Evolutionary conservation across 2,888 invertebrate genomes (phyloP).

Genomic region (Poecilobothrus nobilitatus): DNA sequence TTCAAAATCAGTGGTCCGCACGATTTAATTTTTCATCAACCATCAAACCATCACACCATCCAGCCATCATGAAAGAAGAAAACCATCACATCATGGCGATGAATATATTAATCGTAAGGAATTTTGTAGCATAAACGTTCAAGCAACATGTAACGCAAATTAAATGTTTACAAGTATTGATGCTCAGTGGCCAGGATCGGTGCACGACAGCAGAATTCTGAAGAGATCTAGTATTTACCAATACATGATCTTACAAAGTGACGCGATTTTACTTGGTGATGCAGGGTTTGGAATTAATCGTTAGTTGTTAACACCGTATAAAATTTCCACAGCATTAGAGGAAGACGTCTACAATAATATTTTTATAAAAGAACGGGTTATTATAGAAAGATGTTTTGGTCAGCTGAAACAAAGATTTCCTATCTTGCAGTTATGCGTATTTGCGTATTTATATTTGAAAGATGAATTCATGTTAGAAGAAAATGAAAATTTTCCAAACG

Average conservation of each 20-base stretch:
- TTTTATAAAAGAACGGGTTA: constrained; percentile 8
- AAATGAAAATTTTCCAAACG: too few species aligned
- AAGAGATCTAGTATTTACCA: constrained; percentile 17
- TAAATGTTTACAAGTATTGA: constrained; percentile 18
- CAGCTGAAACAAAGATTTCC: constrained; percentile 11
- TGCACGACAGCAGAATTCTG: too few species aligned
- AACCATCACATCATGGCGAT: constrained; percentile 14
- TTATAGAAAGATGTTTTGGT: constrained; percentile 9
- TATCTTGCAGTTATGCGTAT: constrained; percentile 1
- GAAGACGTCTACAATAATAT: constrained; percentile 10
- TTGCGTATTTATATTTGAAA: constrained; percentile 10
- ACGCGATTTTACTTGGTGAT: constrained; percentile 18
- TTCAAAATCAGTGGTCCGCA: neutral
- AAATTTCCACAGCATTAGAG: constrained; percentile 12
- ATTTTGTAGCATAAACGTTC: constrained; percentile 15
- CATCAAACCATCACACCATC: neutral
- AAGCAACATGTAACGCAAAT: constrained; percentile 17
- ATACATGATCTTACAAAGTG: constrained; percentile 16
- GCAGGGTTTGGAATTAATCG: constrained; percentile 14
- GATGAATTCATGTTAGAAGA: neutral
- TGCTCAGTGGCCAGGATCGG: constrained; percentile 18
- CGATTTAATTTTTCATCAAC: neutral
- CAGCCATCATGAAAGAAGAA: constrained; percentile 13
- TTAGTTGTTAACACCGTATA: constrained; percentile 13
- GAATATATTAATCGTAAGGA: constrained; percentile 17